Percentiles rank a stretch among this genome's conserved stretches.
Evolutionary conservation across 2,888 invertebrate genomes (phyloP).

Genomic region (Synanthedon formicaeformis): DNA sequence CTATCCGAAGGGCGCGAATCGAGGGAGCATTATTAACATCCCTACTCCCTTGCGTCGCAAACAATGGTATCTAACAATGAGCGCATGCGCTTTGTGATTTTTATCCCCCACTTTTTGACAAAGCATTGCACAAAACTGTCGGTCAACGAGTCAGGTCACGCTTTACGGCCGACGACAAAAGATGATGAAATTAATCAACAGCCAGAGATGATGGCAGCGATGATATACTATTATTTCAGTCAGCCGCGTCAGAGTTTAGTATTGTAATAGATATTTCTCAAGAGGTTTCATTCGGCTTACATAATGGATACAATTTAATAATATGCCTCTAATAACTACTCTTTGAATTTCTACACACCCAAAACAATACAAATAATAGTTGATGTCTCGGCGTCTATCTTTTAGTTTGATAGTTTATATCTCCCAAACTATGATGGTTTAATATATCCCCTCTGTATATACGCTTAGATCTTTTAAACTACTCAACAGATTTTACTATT

Average conservation of each 20-base stretch:
- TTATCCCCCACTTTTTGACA: conserved; percentile 30
- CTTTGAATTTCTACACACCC: not conserved
- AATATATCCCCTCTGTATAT: no score
- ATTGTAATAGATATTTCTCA: not conserved
- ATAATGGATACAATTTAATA: not conserved
- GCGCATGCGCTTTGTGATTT: conserved; percentile 36
- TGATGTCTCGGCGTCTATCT: no score
- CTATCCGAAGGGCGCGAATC: conserved; percentile 23
- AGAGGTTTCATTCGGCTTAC: not conserved
- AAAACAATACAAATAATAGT: no score
- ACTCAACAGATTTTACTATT: no score
- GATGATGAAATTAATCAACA: conserved; percentile 53
- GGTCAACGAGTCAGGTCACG: conserved; percentile 43
- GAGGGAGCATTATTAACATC: conserved; percentile 30
- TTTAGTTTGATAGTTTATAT: no score
- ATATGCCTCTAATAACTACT: not conserved
- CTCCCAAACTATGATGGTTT: no score
- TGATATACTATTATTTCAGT: conserved; percentile 2
- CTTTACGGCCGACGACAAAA: conserved; percentile 42
- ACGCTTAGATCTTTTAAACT: no score
- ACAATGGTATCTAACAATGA: conserved; percentile 30
- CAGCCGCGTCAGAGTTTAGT: not conserved
- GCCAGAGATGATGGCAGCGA: conserved; percentile 11
- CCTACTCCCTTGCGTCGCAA: conserved; percentile 18
- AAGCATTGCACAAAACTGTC: conserved; percentile 44